These are phyloP conservation scores for Drosophila dives DNA, from an alignment of 2,888 invertebrate genomes.

Conservation along the genomic window DNA sequence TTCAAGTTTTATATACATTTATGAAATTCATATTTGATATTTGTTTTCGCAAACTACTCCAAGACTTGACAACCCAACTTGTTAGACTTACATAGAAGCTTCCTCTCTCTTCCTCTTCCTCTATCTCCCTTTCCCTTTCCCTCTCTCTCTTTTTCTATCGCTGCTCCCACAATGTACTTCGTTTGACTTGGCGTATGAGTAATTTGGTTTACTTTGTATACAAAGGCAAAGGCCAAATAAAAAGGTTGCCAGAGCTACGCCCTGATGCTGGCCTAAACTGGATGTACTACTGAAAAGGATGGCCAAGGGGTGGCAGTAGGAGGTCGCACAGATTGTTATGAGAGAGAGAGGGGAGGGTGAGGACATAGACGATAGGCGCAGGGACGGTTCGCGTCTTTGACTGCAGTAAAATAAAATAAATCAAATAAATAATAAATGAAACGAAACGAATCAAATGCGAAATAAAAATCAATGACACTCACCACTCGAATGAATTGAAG, in stretches of 20 bases:
- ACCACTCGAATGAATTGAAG: slow-evolving; percentile 77
- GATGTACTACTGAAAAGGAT: not conserved
- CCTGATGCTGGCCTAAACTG: slow-evolving; percentile 1
- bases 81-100: not conserved
- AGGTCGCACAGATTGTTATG: not conserved
- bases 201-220: slow-evolving; percentile 46
- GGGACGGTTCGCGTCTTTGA: slow-evolving; percentile 19
- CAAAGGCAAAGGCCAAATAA: slow-evolving; percentile 25
- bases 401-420: slow-evolving; percentile 70
- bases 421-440: slow-evolving; percentile 80
- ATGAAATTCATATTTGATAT: not conserved
- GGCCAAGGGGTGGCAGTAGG: not conserved
- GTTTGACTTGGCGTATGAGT: slow-evolving; percentile 69
- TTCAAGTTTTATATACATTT: not conserved
- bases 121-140: not conserved
- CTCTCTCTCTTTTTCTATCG: not conserved
- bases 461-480: slow-evolving; percentile 80
- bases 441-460: slow-evolving; percentile 79
- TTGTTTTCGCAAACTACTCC: not conserved
- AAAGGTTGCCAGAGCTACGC: slow-evolving; percentile 34
- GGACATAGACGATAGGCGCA: slow-evolving; percentile 16
- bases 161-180: not conserved
- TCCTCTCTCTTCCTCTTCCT: not conserved
- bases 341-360: not conserved
- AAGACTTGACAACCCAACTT: not conserved